Conservation (phyloP, 2,888 invertebrate species). For the Dastarcus helophoroides region DNA sequence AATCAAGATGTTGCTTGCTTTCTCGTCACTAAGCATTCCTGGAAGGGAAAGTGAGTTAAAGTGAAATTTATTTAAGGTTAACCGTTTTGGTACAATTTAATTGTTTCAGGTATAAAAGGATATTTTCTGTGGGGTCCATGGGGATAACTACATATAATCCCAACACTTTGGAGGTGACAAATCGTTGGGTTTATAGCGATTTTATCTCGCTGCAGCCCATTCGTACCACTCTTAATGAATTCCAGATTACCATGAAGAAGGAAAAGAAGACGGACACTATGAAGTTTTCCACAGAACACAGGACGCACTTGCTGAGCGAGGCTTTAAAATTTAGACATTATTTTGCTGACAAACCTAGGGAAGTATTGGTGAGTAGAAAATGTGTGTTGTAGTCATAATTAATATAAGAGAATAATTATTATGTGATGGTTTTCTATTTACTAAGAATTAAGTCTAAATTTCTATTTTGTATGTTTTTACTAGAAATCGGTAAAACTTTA, state of each 20-base stretch:
- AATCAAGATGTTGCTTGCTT: slow-evolving; percentile 95
- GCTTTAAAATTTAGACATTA: slow-evolving; percentile 70
- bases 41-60: slow-evolving; percentile 86
- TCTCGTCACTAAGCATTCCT: slow-evolving; percentile 93
- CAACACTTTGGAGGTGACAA: slow-evolving; percentile 78
- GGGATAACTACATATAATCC: slow-evolving; percentile 98
- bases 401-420: too few species aligned
- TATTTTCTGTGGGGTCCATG: slow-evolving; percentile 90
- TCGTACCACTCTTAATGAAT: slow-evolving; percentile 51
- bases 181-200: slow-evolving; percentile 81
- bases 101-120: slow-evolving; percentile 73
- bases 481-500: too few species aligned
- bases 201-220: slow-evolving; percentile 31
- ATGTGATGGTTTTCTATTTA: too few species aligned
- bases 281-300: slow-evolving; percentile 93
- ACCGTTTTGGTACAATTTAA: slow-evolving; percentile 5
- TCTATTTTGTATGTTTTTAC: too few species aligned
- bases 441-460: too few species aligned
- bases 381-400: too few species aligned
- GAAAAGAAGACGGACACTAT: slow-evolving; percentile 87
- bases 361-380: slow-evolving; percentile 63
- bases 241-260: slow-evolving; percentile 75
- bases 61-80: slow-evolving; percentile 1
- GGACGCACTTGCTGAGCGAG: slow-evolving; percentile 84
- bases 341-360: slow-evolving; percentile 72